Base-by-base conservation (phyloP, 2,888 invertebrate genomes). In the Sipha maydis region DNA sequence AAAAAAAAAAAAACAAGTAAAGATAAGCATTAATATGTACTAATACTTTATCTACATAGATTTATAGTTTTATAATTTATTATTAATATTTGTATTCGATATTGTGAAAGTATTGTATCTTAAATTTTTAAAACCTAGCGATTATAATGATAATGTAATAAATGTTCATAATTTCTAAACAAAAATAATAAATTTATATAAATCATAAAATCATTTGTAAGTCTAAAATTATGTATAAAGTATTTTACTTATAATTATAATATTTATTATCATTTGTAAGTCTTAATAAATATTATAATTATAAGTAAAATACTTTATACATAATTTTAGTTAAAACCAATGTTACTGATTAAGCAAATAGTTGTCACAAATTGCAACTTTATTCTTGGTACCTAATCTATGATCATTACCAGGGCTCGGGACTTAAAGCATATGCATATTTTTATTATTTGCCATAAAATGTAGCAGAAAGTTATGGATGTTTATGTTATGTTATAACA, bases 281-380 rank as follows among this genome's bases (percentile, higher is more conserved):
- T 71, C 11, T 48, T 48, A 48, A 48, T 48, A 48, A 48, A 48
- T 48, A 48, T 48, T 48, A 48, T 48, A 48, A 48, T 67, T 67
- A 34, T 34, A 34, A 67, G 28, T 67, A 28, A 34, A 17, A 79
- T 79, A n/a, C 19, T 38, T 79, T 61, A 61, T 79, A 48, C 3
- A 14, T 48, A 14, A 48, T 48, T 48, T 48, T 34, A 34, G 69
- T 69, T 69, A 31, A 83, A 83, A 71, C 83, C 71, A 73, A 71
- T 73, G 54, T 25, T 7, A 73, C 5, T 73, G 38, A 82, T 48
- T 25, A 48, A 25, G 71, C 31, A 25, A 41, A 54, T 3, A 48
- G 48, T 83, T 5, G n/a, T 31, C 83, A 71, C 25, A 83, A 83
- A 71, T 83, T 71, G 83, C 48, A 34, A 54, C 54, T 83, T 71